Conservation (phyloP, 2,888 invertebrate genomes). For the Boloria selene region DNA sequence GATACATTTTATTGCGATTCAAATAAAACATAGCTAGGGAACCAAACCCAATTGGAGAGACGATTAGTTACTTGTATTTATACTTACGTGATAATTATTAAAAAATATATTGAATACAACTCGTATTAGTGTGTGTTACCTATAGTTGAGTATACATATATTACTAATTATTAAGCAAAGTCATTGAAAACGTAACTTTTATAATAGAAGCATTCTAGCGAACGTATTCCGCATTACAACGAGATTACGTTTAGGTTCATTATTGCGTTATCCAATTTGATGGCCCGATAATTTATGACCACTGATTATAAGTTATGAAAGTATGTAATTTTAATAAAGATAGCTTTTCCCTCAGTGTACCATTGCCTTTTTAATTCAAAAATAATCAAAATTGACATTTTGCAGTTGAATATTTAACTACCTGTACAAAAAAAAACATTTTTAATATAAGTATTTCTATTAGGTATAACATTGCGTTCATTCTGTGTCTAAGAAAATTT, state of each 20-base stretch:
- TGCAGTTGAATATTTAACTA: neutral
- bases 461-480: no score
- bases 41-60: no score
- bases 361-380: slow-evolving; percentile 21
- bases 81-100: no score
- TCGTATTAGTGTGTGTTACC: no score
- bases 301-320: slow-evolving; percentile 33
- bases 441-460: no score
- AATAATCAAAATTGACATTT: slow-evolving; percentile 1
- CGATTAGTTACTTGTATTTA: no score
- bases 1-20: no score
- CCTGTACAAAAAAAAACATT: no score
- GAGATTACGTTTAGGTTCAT: slow-evolving; percentile 36
- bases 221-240: slow-evolving; percentile 27
- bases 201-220: slow-evolving; percentile 8
- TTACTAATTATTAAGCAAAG: neutral
- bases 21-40: no score
- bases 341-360: slow-evolving; percentile 27
- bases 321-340: slow-evolving; percentile 20
- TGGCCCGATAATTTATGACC: slow-evolving; percentile 30
- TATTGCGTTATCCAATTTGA: slow-evolving; percentile 37
- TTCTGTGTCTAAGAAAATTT: no score
- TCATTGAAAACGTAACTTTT: neutral
- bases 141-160: no score
- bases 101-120: no score